Percentiles rank a stretch among this genome's conserved stretches.
Evolutionary conservation across 64 coral and sea anemone species (phyloP).

Genomic region (Dendronephthya gigantea): DNA sequence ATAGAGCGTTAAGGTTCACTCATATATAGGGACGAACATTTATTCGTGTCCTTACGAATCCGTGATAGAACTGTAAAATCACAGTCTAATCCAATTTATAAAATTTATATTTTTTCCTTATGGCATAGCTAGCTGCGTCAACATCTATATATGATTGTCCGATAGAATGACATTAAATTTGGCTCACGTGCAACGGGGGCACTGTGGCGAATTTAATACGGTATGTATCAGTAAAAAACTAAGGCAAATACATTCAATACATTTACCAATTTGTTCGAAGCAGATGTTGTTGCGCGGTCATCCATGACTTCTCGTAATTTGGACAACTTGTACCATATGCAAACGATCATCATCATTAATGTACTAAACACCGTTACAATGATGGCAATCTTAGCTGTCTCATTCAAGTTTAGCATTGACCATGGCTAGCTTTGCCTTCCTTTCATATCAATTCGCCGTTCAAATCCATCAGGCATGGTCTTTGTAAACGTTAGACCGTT

Average conservation of each 20-base stretch:
- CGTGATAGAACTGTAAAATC: too few species aligned
- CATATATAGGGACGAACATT: too few species aligned
- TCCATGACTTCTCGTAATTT: constrained; percentile 5
- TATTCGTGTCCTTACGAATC: too few species aligned
- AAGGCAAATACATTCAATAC: neutral
- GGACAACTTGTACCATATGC: neutral
- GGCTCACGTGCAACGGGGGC: too few species aligned
- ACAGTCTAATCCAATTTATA: too few species aligned
- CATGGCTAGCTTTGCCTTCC: neutral
- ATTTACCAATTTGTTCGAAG: neutral
- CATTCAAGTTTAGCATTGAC: neutral
- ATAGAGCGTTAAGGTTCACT: too few species aligned
- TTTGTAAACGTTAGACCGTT: too few species aligned
- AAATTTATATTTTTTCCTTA: too few species aligned
- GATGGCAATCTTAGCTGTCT: neutral
- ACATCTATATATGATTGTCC: too few species aligned
- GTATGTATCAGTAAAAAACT: neutral
- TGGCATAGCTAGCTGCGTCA: too few species aligned
- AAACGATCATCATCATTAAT: neutral
- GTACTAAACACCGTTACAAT: neutral
- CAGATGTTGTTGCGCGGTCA: neutral
- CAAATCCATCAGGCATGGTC: neutral
- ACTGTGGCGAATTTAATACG: neutral
- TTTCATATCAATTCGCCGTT: neutral
- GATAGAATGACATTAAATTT: too few species aligned